Evolutionary conservation across 2,113 vertebrate genomes (phyloP), one percentile per base, ranked within the genome.

Genomic region (Rhadina sibilatrix): DNA sequence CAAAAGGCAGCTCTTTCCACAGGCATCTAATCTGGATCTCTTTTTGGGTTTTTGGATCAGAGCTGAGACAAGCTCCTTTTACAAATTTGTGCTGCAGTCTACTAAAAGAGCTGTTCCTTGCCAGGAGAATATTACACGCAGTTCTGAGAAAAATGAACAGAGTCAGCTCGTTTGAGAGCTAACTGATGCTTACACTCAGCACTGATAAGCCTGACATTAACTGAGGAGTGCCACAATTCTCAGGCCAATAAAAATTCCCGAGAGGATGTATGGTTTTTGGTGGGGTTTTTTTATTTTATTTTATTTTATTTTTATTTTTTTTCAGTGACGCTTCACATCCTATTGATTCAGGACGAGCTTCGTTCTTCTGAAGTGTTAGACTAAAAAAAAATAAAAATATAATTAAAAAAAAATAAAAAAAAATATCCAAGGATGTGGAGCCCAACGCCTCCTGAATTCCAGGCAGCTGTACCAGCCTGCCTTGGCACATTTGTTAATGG

Each of bases 131-230:
- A 95, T 96, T 95, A 95, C 93, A 92, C 82, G 35, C 80, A 92
- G 93, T 92, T 90, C 80, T 90, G 89, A 95, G 94, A 81, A 92
- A 97, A 96, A 96, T 93, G 83, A 92, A 84, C 83, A 63, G 87
- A 94, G 89, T 95, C 96, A 95, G 93, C 95, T 94, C 89, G 72
- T 96, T 96, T 89, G 92, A 94, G 95, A 95, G 94, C 68, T 70
- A 92, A 78, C 89, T 93, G 95, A 95, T 95, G 95, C 94, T 96
- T 93, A 92, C 94, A 92, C 94, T 94, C 96, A 91, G 54, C 56
- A 31, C 93, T 94, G 96, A 94, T 96, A 92, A 97, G 83, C 60
- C 91, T 97, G 95, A 87, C 93, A 84, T 95, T 94, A 95, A 92
- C 83, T 87, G 95, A 94, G 86, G 64, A 75, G 80, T 95, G 95